Percentiles rank a stretch among this genome's conserved stretches.
Conservation (phyloP, 2,113 vertebrate genomes). For the Daphoenositta chrysoptera region DNA sequence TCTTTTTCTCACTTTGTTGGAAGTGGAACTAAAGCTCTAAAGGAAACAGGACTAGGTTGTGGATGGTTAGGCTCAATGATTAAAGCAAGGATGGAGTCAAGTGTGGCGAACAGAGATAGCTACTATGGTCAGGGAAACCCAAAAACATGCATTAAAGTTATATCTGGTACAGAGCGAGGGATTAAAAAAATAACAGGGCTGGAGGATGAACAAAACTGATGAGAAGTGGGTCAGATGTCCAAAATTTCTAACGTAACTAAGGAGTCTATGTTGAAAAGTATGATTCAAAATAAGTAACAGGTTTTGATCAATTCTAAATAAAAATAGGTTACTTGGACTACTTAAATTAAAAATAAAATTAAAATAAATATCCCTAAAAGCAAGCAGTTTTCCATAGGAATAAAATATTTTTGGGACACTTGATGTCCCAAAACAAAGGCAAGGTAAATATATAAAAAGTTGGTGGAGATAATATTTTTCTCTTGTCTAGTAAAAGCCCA, state of each 20-base stretch:
- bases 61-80: not conserved
- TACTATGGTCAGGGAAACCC: not conserved
- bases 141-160: not conserved
- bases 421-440: not conserved
- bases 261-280: not conserved
- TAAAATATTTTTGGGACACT: not conserved
- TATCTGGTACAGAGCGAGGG: not conserved
- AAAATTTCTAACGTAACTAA: not conserved
- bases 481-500: not conserved
- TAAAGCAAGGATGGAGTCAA: not conserved
- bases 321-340: not conserved
- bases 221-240: not conserved
- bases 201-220: not conserved
- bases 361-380: not conserved
- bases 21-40: not conserved
- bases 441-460: not conserved
- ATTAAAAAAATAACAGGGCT: not conserved
- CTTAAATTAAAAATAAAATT: not conserved
- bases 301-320: not conserved
- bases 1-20: not conserved
- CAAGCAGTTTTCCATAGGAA: not conserved
- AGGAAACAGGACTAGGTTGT: not conserved
- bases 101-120: constrained; percentile 18
- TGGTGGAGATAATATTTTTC: not conserved
- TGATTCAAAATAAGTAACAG: not conserved